These are phyloP conservation scores for Pteronura brasiliensis DNA, from an alignment of 2,113 vertebrate genomes.

Conservation along the genomic window DNA sequence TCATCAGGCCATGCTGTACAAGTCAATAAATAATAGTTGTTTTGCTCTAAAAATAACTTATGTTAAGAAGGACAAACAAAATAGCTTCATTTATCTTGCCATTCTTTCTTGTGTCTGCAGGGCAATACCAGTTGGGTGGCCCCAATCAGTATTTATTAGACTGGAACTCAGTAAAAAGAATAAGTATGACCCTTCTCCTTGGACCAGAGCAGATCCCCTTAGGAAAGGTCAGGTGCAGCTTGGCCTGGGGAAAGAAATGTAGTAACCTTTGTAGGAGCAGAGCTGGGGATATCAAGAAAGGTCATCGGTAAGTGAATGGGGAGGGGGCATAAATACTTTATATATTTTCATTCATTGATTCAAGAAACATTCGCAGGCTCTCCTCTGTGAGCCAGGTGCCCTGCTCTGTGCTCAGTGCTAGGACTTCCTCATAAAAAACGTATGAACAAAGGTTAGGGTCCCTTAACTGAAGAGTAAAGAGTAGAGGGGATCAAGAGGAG, in stretches of 20 bases:
- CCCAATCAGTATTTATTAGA: not conserved
- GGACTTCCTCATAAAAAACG: not conserved
- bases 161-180: not conserved
- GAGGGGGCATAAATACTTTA: not conserved
- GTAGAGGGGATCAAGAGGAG: not conserved
- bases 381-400: not conserved
- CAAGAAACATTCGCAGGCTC: not conserved
- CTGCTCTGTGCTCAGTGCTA: not conserved
- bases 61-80: not conserved
- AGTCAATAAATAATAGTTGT: conserved; percentile 28
- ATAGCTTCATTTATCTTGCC: not conserved
- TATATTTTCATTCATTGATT: not conserved
- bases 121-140: not conserved
- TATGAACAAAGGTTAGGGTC: not conserved
- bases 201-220: not conserved
- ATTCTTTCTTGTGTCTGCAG: not conserved
- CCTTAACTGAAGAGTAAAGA: not conserved
- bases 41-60: conserved; percentile 29
- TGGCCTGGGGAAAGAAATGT: not conserved
- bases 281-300: not conserved
- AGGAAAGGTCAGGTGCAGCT: not conserved
- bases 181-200: not conserved
- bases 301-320: not conserved
- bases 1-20: not conserved
- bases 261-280: not conserved